Conservation (phyloP, 2,797 vertebrate genomes). For the Pseudochaenichthys georgianus region DNA sequence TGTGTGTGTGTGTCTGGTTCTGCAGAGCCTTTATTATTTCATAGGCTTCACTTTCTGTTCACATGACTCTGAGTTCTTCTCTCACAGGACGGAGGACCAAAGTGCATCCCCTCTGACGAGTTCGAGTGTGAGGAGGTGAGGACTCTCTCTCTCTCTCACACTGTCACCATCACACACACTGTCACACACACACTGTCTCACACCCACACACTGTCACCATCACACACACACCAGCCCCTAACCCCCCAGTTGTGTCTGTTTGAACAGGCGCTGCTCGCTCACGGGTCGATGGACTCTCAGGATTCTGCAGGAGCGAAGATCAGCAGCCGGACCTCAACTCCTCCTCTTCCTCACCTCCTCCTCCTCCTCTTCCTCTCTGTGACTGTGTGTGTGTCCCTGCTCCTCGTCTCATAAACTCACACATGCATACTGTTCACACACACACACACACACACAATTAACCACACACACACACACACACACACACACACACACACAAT, state of each 20-base stretch:
- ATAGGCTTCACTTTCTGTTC: too few relatives aligned
- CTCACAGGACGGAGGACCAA: slow-evolving; percentile 80
- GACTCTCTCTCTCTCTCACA: neutral
- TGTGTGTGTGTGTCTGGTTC: too few relatives aligned
- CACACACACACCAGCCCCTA: too few relatives aligned
- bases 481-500: too few relatives aligned
- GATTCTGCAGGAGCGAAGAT: slow-evolving; percentile 68
- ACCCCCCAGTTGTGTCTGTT: too few relatives aligned
- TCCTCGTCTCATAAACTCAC: slow-evolving; percentile 52
- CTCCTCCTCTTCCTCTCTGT: slow-evolving; percentile 44
- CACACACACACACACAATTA: neutral
- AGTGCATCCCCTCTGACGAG: slow-evolving; percentile 79
- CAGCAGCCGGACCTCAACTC: slow-evolving; percentile 66
- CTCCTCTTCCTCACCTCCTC: slow-evolving; percentile 47
- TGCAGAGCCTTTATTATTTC: neutral
- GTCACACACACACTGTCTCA: too few relatives aligned
- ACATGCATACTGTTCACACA: neutral
- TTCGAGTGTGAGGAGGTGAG: slow-evolving; percentile 83
- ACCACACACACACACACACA: too few relatives aligned
- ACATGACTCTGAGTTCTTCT: slow-evolving; percentile 25
- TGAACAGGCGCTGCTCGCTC: slow-evolving; percentile 63
- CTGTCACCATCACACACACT: too few relatives aligned
- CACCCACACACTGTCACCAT: too few relatives aligned
- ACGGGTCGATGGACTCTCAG: slow-evolving; percentile 76
- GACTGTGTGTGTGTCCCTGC: slow-evolving; percentile 64